A percentile compares a stretch with the other conserved stretches of the same genome.
phyloP scores from a whole-genome alignment of 2,113 vertebrate species.

The Paralichthys olivaceus region DNA sequence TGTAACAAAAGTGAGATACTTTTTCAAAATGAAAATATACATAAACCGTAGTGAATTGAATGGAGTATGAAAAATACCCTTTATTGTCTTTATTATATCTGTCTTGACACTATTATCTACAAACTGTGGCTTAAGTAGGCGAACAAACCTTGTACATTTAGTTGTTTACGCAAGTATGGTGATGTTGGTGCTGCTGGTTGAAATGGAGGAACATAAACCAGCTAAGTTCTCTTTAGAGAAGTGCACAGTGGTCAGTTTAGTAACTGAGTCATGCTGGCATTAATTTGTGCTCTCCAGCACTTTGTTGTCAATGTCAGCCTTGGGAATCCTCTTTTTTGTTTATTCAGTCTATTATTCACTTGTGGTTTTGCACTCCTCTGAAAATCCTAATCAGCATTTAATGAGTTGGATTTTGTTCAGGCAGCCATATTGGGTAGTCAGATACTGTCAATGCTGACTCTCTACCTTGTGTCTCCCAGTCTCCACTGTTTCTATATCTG shows the following conservation, averaged over 20 bases:
- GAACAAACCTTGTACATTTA: neutral
- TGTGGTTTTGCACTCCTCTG: conserved; percentile 24
- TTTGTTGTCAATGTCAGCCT: conserved; percentile 31
- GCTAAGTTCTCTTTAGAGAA: neutral
- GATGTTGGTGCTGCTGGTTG: neutral
- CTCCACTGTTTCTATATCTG: neutral
- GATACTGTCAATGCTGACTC: conserved; percentile 10
- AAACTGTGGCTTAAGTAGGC: no score
- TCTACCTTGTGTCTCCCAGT: neutral
- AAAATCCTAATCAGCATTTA: conserved; percentile 32
- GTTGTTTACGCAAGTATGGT: conserved; percentile 1
- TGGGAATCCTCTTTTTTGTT: conserved; percentile 31
- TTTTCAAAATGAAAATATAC: no score
- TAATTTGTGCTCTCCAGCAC: neutral
- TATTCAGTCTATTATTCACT: conserved; percentile 28
- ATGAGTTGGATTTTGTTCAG: conserved; percentile 12
- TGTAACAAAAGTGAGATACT: no score
- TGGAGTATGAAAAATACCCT: no score
- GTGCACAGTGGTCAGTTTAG: no score
- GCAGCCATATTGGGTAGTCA: conserved; percentile 37
- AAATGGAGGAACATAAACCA: neutral
- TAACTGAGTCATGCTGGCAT: no score
- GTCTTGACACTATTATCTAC: no score
- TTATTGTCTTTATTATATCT: neutral
- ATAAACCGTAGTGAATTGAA: no score